phyloP scores from a whole-genome alignment of 2,113 vertebrate species.

The Cariama cristata region DNA sequence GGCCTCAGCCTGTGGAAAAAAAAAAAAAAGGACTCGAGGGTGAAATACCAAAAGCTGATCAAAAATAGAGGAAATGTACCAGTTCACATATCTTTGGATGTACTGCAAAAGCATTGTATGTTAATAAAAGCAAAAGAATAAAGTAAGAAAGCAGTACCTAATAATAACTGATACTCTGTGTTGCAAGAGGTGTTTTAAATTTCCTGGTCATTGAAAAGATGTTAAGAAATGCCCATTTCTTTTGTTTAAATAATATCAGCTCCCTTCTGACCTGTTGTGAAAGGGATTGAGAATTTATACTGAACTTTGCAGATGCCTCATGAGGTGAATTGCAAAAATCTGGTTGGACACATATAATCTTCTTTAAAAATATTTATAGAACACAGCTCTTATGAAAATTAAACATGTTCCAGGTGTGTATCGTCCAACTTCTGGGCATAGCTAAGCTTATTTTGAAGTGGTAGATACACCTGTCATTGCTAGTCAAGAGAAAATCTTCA shows the following conservation, averaged over 20 bases:
- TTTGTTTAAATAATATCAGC: conserved; percentile 48
- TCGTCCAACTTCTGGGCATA: not conserved
- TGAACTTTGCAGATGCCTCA: conserved; percentile 40
- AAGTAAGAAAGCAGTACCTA: conserved; percentile 68
- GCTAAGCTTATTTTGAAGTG: conserved; percentile 40
- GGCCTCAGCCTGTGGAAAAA: not conserved
- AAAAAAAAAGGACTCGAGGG: not conserved
- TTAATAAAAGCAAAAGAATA: conserved; percentile 69
- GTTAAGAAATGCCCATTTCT: conserved; percentile 40
- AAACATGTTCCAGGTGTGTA: conserved; percentile 74
- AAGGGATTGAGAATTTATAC: conserved; percentile 55
- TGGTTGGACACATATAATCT: conserved; percentile 52
- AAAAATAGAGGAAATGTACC: conserved; percentile 52
- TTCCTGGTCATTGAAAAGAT: conserved; percentile 65
- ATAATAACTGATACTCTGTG: conserved; percentile 38
- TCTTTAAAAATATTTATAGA: conserved; percentile 65
- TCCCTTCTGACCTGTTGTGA: conserved; percentile 61
- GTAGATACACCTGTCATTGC: conserved; percentile 50
- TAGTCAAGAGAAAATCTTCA: conserved; percentile 36
- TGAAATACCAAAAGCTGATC: conserved; percentile 59
- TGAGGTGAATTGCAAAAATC: conserved; percentile 58
- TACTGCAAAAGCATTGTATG: conserved; percentile 49
- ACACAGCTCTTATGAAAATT: conserved; percentile 65
- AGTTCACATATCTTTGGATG: conserved; percentile 37
- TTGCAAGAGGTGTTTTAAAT: conserved; percentile 68